A percentile compares a stretch with the other conserved stretches of the same genome.
Conservation (phyloP, 2,888 invertebrate genomes). For the Caradrina clavipalpis region DNA sequence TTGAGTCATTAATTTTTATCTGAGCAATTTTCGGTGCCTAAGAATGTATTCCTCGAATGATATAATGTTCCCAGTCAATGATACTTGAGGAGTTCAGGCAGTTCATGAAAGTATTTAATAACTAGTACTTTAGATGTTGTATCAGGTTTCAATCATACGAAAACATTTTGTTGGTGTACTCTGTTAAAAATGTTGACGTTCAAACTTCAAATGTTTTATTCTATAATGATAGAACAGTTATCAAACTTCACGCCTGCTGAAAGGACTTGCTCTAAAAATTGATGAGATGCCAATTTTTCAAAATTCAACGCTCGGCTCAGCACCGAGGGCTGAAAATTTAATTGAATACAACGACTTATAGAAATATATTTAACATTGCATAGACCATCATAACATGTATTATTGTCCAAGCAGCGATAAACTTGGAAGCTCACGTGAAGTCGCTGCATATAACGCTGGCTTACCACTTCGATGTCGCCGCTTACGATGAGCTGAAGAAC, state of each 20-base stretch:
- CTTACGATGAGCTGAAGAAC: conserved; percentile 93
- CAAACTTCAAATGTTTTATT: no score
- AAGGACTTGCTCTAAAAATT: no score
- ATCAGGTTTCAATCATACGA: no score
- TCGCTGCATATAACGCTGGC: conserved; percentile 97
- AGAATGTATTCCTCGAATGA: not conserved
- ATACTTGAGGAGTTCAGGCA: not conserved
- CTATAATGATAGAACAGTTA: no score
- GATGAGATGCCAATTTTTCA: no score
- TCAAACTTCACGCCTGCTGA: no score
- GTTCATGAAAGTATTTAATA: not conserved
- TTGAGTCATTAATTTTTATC: not conserved
- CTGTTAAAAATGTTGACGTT: no score
- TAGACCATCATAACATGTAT: conserved; percentile 2
- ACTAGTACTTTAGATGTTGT: not conserved
- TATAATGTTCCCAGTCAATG: not conserved
- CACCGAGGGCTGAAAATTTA: no score
- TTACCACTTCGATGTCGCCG: conserved; percentile 95
- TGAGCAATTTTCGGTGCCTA: not conserved
- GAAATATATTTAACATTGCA: not conserved
- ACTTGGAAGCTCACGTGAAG: conserved; percentile 95
- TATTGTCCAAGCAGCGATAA: conserved; percentile 90
- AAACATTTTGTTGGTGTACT: no score
- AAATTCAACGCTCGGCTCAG: no score
- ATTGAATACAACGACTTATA: not conserved